Evolutionary conservation across 2,797 vertebrate genomes (phyloP), one percentile per base, ranked within the genome.

Genomic region (Ctenosaura bakeri): DNA sequence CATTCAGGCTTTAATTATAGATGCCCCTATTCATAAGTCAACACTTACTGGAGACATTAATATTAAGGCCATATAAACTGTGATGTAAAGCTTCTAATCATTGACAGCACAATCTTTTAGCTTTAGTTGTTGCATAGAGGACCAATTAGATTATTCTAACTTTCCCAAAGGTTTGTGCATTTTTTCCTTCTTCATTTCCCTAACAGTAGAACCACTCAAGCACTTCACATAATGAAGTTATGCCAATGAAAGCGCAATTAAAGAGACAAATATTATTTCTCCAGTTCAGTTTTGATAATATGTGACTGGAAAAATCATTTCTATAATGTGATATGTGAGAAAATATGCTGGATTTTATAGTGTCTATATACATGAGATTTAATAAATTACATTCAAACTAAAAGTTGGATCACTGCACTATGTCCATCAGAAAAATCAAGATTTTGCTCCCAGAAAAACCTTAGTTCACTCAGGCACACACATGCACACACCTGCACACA

Each of bases 401-500:
- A 97, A 97, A 95, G 95, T 95, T 97, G 96, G 96, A 97, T 95
- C 96, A 97, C 96, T 95, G 96, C 95, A 97, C 94, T 97, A 96
- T 94, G 97, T 97, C 96, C 97, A 96, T 97, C 96, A 96, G 89
- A 97, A 97, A 97, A 97, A 97, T 95, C 97, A 95, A 97, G 95
- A 95, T 97, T 97, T 98, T 97, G 97, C 97, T 98, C 96, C 97
- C 98, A 97, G 96, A 97, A 97, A 97, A 94, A 97, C 94, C 97
- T 96, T 80, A 93, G 95, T 90, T 96, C 97, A 97, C 94, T 97
- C 96, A 96, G 93, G 95, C 96, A 97, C 96, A 97, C 96, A 97
- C 96, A 97, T 95, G 97, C 96, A 97, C 95, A 95, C 97, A 96
- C 94, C 2, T 88, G 0, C 95, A 96, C 95, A 95, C 94, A 84